Percentiles rank a stretch among this genome's conserved stretches.
Evolutionary conservation across 2,113 vertebrate genomes (phyloP).

Genomic region (Thamnophis sirtalis): DNA sequence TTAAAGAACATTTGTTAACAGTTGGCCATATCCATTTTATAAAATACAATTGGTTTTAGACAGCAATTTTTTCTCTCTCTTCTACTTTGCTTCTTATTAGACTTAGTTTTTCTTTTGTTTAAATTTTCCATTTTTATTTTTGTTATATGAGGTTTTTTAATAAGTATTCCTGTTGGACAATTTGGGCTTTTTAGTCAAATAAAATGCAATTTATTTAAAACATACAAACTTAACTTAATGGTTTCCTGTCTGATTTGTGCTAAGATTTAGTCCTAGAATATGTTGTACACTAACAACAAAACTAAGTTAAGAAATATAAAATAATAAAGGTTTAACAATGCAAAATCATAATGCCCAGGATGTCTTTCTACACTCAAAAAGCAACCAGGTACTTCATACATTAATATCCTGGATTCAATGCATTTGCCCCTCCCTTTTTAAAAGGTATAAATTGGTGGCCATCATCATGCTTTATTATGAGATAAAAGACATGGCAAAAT

Average conservation of each 20-base stretch:
- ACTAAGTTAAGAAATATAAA: not conserved
- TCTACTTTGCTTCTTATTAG: not conserved
- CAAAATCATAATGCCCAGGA: not conserved
- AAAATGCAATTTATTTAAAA: not conserved
- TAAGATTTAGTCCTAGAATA: not conserved
- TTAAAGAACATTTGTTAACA: not conserved
- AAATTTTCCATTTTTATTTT: not conserved
- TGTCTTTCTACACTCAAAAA: not conserved
- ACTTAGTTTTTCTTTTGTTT: not conserved
- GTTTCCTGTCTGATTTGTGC: not conserved
- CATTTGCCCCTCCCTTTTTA: not conserved
- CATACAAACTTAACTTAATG: not conserved
- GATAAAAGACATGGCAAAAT: not conserved
- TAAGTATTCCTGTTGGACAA: not conserved
- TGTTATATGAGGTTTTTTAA: not conserved
- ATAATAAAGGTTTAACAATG: not conserved
- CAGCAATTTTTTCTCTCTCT: too few relatives aligned
- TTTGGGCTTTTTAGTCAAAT: not conserved
- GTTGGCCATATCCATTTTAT: not conserved
- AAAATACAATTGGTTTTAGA: not conserved
- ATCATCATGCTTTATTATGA: not conserved
- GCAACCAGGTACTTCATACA: not conserved
- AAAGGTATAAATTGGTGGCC: not conserved
- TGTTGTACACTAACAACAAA: not conserved
- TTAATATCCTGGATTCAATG: not conserved